Evolutionary conservation across 1,140 invertebrate species (phyloP).

Genomic region (Yoshiicerus persimilis): DNA sequence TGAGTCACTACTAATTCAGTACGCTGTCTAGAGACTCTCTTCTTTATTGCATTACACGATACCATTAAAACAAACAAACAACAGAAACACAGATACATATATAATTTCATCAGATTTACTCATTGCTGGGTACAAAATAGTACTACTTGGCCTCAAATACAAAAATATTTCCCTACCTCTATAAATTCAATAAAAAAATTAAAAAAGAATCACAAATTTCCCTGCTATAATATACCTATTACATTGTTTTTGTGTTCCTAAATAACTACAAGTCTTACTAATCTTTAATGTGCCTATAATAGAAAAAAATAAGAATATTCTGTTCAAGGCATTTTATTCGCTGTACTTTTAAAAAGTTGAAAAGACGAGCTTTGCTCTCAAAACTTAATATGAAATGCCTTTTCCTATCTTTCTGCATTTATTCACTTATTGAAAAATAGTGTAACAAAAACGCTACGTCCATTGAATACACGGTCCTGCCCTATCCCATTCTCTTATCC

Average conservation of each 20-base stretch:
- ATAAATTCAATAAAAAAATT: background rate
- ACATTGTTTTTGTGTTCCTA: background rate
- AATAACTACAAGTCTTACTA: background rate
- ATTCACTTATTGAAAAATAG: background rate
- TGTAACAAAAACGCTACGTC: background rate
- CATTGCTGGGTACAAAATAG: background rate
- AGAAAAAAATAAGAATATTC: background rate
- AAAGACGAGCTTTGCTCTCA: background rate
- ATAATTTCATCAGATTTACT: background rate
- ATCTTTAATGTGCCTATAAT: background rate
- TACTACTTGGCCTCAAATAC: background rate
- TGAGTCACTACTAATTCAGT: background rate
- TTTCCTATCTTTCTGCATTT: background rate
- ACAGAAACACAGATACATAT: too few species aligned
- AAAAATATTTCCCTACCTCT: background rate
- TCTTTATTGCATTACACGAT: too few species aligned
- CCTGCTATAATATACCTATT: background rate
- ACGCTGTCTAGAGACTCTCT: background rate
- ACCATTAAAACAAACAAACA: too few species aligned
- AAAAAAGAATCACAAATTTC: background rate
- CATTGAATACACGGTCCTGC: background rate
- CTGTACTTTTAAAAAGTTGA: background rate
- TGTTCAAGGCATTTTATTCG: background rate
- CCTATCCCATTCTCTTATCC: background rate
- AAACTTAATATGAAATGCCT: background rate